These are phyloP conservation scores for Cnemophilus loriae DNA, from an alignment of 2,113 vertebrate species.

Conservation along the genomic window DNA sequence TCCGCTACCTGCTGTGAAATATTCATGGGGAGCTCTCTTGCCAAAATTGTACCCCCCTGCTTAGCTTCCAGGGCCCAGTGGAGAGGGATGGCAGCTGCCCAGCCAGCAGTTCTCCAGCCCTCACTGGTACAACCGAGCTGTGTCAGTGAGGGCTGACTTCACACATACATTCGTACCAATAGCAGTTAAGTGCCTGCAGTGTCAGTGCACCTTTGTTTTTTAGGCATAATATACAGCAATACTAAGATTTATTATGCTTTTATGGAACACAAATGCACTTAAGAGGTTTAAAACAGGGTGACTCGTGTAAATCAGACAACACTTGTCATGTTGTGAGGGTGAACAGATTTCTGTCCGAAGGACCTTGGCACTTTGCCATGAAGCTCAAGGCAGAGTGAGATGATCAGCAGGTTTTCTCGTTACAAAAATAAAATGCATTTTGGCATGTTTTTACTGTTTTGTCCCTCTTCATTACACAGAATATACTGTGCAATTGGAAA, in stretches of 20 bases:
- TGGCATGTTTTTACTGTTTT: background rate
- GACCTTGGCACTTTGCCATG: background rate
- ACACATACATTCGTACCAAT: accelerated
- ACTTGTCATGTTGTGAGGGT: background rate
- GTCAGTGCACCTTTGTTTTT: background rate
- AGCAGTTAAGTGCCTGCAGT: background rate
- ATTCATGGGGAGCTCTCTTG: background rate
- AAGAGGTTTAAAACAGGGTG: background rate
- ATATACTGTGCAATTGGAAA: background rate
- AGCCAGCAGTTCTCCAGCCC: background rate
- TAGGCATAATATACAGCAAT: background rate
- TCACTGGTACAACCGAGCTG: background rate
- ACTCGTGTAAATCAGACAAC: background rate
- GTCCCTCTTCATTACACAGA: background rate
- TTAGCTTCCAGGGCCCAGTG: background rate
- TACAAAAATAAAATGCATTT: background rate
- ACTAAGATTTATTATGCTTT: background rate
- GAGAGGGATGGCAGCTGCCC: background rate
- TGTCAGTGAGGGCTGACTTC: background rate
- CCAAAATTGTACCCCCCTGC: background rate
- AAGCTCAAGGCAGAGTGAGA: background rate
- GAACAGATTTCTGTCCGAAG: background rate
- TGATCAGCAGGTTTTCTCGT: background rate
- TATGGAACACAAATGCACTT: background rate
- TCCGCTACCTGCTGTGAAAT: background rate